Conservation (phyloP, 1,140 invertebrate species). For the Ceratina australensis region DNA sequence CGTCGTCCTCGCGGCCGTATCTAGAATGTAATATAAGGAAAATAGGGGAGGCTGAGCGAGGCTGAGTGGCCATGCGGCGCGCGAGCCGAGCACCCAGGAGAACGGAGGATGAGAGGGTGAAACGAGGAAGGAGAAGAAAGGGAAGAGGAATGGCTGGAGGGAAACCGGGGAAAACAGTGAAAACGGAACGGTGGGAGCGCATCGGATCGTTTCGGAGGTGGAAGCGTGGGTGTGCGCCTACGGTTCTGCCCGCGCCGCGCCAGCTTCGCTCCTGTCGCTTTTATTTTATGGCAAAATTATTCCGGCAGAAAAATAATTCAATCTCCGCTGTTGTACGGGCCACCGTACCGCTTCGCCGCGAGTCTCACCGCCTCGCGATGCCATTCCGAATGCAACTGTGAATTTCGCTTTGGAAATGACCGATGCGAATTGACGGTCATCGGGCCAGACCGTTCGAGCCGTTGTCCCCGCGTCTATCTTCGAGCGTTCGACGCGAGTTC, state of each 20-base stretch:
- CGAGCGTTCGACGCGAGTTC: too few species aligned
- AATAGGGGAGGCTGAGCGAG: constrained; percentile 56
- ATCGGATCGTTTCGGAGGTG: constrained; percentile 19
- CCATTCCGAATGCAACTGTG: constrained; percentile 10
- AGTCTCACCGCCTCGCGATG: neutral
- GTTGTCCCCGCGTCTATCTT: too few species aligned
- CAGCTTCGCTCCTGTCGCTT: constrained; percentile 1
- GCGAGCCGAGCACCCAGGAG: neutral
- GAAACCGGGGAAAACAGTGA: neutral
- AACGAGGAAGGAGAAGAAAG: constrained; percentile 21
- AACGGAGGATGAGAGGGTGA: constrained; percentile 27
- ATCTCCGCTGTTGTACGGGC: constrained; percentile 53
- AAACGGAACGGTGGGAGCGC: constrained; percentile 23
- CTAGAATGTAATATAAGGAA: constrained; percentile 72
- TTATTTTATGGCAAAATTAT: constrained; percentile 69
- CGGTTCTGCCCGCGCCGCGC: constrained; percentile 6
- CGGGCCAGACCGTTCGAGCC: too few species aligned
- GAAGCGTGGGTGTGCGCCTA: constrained; percentile 16
- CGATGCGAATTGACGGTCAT: too few species aligned
- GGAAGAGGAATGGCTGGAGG: constrained; percentile 12
- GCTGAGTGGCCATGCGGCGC: constrained; percentile 44
- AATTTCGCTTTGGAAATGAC: constrained; percentile 14
- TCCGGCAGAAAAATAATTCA: constrained; percentile 67
- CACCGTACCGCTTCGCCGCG: constrained; percentile 20
- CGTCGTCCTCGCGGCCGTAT: constrained; percentile 54